Base-by-base conservation (phyloP, 2,797 vertebrate species). In the Orestias chungarensis region DNA sequence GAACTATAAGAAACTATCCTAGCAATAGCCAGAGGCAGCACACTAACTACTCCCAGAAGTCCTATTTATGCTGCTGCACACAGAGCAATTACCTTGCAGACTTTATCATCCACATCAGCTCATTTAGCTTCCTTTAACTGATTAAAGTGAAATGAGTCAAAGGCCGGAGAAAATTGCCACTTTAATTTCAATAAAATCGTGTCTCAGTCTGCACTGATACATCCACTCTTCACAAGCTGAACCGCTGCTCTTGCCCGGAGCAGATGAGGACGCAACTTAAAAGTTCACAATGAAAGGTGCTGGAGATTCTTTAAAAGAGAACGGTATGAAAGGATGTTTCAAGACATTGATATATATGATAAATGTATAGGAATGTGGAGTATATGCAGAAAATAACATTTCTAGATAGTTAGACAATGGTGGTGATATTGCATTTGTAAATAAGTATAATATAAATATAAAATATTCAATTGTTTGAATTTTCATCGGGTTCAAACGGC, bases 101-200 rank as follows among this genome's bases (percentile, higher is more conserved):
- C 74, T 86, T 88, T 86, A 87, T 91, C 87, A 68, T 79, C 82
- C 71, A 73, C 80, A 88, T 83, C 85, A 72, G 75, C 74, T 87
- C 73, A 15, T 88, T 83, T 87, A 71, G 82, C 65, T 83, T 80
- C 78, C 79, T 83, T 83, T 80, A 82, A 80, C 73, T 80, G 80
- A 85, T 83, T 86, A 74, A 83, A 91, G 75, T 75, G 71, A 70
- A 80, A 81, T 64, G 73, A 82, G 82, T 84, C 84, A 81, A 85
- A 71, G 71, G 76, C 76, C 76, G 68, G 70, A 82, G 77, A 87
- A 89, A 84, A 88, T 70, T 82, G 85, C 64, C 73, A 77, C 75
- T 87, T 82, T 78, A 17, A 74, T 83, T 85, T 84, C 64, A 74
- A 82, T 83, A 68, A 77, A 81, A 83, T 74, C 55, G 61, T 61